A percentile compares a stretch with the other conserved stretches of the same genome.
Conservation (phyloP, 2,797 vertebrate genomes). For the Parauchenoglanis punctatus region DNA sequence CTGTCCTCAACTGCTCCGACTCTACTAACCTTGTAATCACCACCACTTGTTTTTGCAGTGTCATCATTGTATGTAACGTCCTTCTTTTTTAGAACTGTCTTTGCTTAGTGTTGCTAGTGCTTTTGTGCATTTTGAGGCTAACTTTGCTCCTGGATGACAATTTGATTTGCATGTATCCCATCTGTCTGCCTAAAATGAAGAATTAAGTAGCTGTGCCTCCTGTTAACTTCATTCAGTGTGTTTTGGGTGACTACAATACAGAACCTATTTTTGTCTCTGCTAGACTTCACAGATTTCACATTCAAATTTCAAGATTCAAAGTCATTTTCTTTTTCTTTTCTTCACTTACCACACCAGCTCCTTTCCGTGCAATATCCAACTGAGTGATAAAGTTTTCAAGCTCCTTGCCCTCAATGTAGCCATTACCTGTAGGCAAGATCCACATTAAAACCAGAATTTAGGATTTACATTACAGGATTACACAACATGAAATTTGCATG, state of each 20-base stretch:
- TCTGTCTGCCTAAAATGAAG: not conserved
- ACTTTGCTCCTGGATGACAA: not conserved
- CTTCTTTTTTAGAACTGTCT: not conserved
- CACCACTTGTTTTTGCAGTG: not conserved
- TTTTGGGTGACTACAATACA: not conserved
- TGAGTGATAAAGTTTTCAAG: conserved; percentile 96
- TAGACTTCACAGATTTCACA: not conserved
- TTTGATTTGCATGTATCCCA: not conserved
- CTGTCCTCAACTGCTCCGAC: not conserved
- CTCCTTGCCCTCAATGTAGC: conserved; percentile 97
- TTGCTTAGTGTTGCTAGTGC: not conserved
- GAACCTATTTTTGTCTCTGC: not conserved
- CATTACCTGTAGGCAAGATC: conserved; percentile 81
- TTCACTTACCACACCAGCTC: conserved; percentile 88
- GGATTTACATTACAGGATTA: not conserved
- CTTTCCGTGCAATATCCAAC: conserved; percentile 88
- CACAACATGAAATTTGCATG: conserved; percentile 25
- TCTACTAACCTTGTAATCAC: not conserved
- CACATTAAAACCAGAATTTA: not conserved
- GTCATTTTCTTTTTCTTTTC: not conserved
- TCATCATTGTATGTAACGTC: not conserved
- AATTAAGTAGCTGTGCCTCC: not conserved
- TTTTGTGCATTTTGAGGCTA: not conserved
- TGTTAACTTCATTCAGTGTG: not conserved
- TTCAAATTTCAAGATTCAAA: not conserved